Evolutionary conservation across 1,140 invertebrate species (phyloP).

Genomic region (Riptortus pedestris): DNA sequence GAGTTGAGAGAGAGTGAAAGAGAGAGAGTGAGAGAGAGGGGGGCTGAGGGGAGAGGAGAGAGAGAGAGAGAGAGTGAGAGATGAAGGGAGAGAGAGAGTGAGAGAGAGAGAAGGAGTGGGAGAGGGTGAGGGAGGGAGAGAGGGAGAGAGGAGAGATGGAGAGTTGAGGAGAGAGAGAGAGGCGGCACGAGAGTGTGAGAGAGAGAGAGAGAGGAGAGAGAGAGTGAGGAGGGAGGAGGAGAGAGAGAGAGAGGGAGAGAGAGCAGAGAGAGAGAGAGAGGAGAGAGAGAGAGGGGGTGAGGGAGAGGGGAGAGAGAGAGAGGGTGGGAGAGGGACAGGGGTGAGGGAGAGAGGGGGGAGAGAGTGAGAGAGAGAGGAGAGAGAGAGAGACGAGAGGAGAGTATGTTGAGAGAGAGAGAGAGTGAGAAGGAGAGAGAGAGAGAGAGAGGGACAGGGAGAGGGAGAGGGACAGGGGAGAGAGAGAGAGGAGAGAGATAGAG

Average conservation of each 20-base stretch:
- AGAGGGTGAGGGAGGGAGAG: background rate
- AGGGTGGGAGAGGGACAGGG: background rate
- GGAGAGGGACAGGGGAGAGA: conserved; percentile 12
- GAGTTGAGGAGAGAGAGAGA: conserved; percentile 17
- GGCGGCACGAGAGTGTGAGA: conserved; percentile 19
- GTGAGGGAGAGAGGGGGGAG: conserved; percentile 1
- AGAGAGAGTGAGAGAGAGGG: too few species aligned
- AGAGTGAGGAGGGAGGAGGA: conserved; percentile 12
- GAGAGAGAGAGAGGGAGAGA: conserved; percentile 14
- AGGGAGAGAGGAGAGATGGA: background rate
- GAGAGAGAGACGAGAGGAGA: conserved; percentile 2
- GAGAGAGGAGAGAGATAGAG: conserved; percentile 15
- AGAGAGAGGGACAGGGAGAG: conserved; percentile 17
- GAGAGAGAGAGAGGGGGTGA: conserved; percentile 10
- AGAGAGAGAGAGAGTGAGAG: background rate
- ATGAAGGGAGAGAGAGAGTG: background rate
- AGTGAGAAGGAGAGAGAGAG: conserved; percentile 11
- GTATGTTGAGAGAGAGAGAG: conserved; percentile 16
- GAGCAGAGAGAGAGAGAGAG: background rate
- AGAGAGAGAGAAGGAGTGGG: background rate
- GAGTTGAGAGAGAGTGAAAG: background rate
- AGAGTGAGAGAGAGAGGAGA: background rate
- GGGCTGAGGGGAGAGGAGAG: background rate
- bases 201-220: conserved; percentile 20
- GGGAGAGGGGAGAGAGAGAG: background rate